These are phyloP conservation scores for Scolopax rusticola DNA, from an alignment of 2,797 vertebrate genomes.

Conservation along the genomic window DNA sequence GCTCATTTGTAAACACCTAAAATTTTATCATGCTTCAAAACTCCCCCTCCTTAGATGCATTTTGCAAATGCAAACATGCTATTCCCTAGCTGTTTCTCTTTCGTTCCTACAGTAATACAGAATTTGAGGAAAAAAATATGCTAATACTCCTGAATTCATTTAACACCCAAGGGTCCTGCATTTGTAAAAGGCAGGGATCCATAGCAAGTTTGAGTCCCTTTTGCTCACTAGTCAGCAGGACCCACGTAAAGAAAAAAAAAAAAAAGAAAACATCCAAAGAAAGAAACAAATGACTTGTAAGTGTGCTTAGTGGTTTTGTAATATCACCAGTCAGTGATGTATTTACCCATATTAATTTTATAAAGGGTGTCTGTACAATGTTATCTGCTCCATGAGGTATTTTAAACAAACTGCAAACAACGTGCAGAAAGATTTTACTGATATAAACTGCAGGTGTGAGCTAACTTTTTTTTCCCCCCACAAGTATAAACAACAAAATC, in stretches of 20 bases:
- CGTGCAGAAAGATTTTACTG: neutral
- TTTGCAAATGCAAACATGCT: neutral
- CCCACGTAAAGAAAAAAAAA: neutral
- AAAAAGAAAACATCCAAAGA: neutral
- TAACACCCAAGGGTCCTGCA: neutral
- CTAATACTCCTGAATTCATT: neutral
- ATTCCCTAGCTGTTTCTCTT: neutral
- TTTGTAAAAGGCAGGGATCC: neutral
- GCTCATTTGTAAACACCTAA: neutral
- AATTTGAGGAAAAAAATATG: neutral
- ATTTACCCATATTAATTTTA: neutral
- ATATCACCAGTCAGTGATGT: accelerated
- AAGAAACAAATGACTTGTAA: neutral
- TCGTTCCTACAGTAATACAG: neutral
- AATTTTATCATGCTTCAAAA: neutral
- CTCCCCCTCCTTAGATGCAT: neutral
- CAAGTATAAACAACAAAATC: neutral
- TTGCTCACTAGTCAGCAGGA: neutral
- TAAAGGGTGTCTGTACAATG: neutral
- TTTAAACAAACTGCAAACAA: neutral
- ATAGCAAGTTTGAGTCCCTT: neutral
- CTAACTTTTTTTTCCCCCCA: neutral
- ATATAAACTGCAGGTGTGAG: neutral
- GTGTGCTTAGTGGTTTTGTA: neutral
- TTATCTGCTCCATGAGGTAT: neutral